Percentiles rank a stretch among this genome's conserved stretches.
Evolutionary conservation across 1,140 invertebrate genomes (phyloP).

Genomic region (Pseudomyrmex cubaensis): DNA sequence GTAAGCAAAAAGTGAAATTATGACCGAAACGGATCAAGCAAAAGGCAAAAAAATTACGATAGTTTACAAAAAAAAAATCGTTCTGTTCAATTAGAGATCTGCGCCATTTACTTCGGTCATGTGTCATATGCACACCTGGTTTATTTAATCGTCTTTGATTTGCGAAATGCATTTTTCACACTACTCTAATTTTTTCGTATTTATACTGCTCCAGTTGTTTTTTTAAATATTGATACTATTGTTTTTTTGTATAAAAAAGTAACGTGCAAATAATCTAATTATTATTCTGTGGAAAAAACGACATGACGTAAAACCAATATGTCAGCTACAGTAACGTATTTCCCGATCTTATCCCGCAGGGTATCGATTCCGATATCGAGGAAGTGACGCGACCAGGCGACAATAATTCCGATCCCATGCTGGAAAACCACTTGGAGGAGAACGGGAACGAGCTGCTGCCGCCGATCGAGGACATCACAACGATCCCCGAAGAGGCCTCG

Average conservation of each 20-base stretch:
- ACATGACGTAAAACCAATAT: neutral
- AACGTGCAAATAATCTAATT: neutral
- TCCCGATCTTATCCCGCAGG: conserved; percentile 82
- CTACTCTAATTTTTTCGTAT: neutral
- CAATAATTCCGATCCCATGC: conserved; percentile 79
- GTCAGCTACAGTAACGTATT: neutral
- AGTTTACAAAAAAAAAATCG: neutral
- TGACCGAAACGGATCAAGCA: too few species aligned
- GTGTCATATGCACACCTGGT: neutral
- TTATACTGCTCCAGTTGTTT: neutral
- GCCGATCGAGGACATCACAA: conserved; percentile 82
- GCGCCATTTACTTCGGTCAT: neutral
- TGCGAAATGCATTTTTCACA: neutral
- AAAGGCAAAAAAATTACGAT: neutral
- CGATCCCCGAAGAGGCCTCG: conserved; percentile 83
- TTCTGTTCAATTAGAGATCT: neutral
- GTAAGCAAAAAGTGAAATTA: too few species aligned
- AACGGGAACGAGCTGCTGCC: conserved; percentile 77
- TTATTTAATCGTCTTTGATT: neutral
- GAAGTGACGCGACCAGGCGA: conserved; percentile 88
- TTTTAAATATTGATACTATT: too few species aligned
- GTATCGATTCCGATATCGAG: conserved; percentile 95
- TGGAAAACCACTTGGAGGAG: conserved; percentile 80
- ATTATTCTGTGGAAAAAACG: neutral
- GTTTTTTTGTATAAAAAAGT: too few species aligned